phyloP scores from a whole-genome alignment of 2,888 invertebrate species.

The Emmelina monodactyla region DNA sequence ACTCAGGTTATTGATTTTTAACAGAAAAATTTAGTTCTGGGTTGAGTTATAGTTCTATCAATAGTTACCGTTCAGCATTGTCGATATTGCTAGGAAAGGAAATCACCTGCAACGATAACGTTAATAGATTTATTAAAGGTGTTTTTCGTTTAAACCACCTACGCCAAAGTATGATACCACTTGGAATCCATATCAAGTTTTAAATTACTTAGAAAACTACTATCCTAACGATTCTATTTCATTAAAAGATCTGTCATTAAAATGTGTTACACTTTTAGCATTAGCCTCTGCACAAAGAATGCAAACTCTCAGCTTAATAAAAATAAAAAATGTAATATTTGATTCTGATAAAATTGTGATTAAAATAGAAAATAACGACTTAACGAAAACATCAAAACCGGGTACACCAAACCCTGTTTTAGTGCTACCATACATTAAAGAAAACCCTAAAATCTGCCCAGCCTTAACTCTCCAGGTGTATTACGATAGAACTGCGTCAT shows the following conservation, averaged over 20 bases:
- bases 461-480: too few relatives aligned
- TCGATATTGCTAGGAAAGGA: slow-evolving; percentile 1
- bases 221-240: slow-evolving; percentile 2
- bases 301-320: slow-evolving; percentile 16
- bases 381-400: slow-evolving; percentile 3
- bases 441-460: too few relatives aligned
- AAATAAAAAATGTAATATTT: slow-evolving; percentile 10
- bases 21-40: background rate
- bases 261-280: slow-evolving; percentile 18
- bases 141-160: slow-evolving; percentile 7
- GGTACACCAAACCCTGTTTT: too few relatives aligned
- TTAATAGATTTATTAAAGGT: slow-evolving; percentile 12
- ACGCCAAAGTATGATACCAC: slow-evolving; percentile 14
- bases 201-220: slow-evolving; percentile 6
- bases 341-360: background rate
- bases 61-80: slow-evolving; percentile 1
- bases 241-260: slow-evolving; percentile 10
- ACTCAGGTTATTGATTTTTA: slow-evolving; percentile 1
- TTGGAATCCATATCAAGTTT: slow-evolving; percentile 20
- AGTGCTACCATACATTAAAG: too few relatives aligned
- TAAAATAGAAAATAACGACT: slow-evolving; percentile 2
- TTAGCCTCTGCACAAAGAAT: slow-evolving; percentile 12
- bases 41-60: slow-evolving; percentile 2
- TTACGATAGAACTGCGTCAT: too few relatives aligned
- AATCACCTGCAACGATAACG: slow-evolving; percentile 6